Conservation (phyloP, 2,888 invertebrate genomes). For the Clusia tigrina region DNA sequence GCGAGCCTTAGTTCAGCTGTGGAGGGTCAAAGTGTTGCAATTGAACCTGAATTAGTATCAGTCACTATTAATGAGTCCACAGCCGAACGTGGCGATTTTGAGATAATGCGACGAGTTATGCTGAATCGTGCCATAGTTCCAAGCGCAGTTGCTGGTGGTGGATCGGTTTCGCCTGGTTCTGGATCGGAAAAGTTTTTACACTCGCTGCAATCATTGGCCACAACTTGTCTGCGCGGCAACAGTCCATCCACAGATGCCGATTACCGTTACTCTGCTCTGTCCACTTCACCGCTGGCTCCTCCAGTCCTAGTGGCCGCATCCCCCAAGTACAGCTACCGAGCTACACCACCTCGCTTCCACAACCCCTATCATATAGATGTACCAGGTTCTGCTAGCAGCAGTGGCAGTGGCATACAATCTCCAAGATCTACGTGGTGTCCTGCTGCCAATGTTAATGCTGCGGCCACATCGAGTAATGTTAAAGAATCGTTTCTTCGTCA, state of each 20-base stretch:
- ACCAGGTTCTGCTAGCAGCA: conserved; percentile 38
- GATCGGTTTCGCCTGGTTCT: conserved; percentile 38
- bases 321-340: conserved; percentile 22
- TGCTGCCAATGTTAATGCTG: background rate
- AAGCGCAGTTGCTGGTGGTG: conserved; percentile 31
- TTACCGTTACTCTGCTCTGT: background rate
- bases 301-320: conserved; percentile 16
- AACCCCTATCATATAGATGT: conserved; percentile 28
- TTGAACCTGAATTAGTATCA: conserved; percentile 44
- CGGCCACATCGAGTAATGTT: conserved; percentile 9
- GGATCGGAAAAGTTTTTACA: conserved; percentile 52
- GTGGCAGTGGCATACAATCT: conserved; percentile 35
- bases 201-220: conserved; percentile 62
- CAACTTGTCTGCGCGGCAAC: conserved; percentile 56
- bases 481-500: background rate
- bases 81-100: conserved; percentile 43
- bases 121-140: conserved; percentile 47
- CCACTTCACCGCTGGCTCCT: conserved; percentile 12
- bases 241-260: conserved; percentile 27
- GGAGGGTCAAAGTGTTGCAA: conserved; percentile 42
- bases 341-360: conserved; percentile 27
- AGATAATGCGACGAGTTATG: conserved; percentile 52
- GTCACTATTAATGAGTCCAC: conserved; percentile 38
- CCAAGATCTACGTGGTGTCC: conserved; percentile 29
- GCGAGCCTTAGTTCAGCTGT: conserved; percentile 44